Conservation (phyloP, 2,888 invertebrate genomes). For the Macaria liturata region DNA sequence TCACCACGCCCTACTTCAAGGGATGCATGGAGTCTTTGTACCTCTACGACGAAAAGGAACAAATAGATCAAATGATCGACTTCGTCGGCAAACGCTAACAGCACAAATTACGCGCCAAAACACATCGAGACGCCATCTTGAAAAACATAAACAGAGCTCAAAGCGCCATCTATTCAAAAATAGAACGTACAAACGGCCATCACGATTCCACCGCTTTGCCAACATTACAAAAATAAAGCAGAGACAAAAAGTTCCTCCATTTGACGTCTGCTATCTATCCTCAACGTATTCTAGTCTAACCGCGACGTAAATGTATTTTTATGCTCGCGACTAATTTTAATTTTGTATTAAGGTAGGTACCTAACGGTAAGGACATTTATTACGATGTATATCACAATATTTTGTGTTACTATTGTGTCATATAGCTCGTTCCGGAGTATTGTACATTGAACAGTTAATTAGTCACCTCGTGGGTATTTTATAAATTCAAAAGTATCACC, state of each 20-base stretch:
- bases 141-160: conserved; percentile 47
- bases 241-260: conserved; percentile 63
- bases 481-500: conserved; percentile 37
- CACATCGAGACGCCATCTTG: conserved; percentile 51
- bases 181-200: conserved; percentile 49
- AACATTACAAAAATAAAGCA: conserved; percentile 50
- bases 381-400: conserved; percentile 61
- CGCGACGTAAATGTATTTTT: conserved; percentile 69
- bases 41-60: conserved; percentile 89
- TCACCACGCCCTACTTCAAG: conserved; percentile 90
- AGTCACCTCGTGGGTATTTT: conserved; percentile 69
- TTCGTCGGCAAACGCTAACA: conserved; percentile 87
- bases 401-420: conserved; percentile 71
- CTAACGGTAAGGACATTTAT: conserved; percentile 66
- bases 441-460: conserved; percentile 67
- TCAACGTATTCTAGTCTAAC: conserved; percentile 82
- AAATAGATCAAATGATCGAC: conserved; percentile 91
- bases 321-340: conserved; percentile 78
- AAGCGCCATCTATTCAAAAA: conserved; percentile 48
- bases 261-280: conserved; percentile 80
- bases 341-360: conserved; percentile 59
- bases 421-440: conserved; percentile 68
- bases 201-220: conserved; percentile 62
- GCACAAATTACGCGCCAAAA: conserved; percentile 56
- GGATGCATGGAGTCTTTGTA: conserved; percentile 92